Conservation (phyloP, 2,888 invertebrate genomes). For the Schizaphis graminum region DNA sequence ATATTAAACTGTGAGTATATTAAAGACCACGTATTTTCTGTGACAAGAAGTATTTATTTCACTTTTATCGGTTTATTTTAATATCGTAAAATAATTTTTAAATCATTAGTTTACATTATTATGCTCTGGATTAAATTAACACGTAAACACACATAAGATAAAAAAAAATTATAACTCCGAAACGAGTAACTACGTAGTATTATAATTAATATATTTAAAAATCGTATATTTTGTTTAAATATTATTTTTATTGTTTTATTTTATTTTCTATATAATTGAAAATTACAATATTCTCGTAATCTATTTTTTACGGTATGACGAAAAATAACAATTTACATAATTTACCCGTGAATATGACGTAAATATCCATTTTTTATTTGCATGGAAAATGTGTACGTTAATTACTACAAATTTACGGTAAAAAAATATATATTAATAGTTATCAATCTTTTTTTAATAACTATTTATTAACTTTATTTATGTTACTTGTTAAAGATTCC, state of each 20-base stretch:
- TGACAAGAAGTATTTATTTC: not conserved
- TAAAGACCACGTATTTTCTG: not conserved
- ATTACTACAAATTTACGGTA: not conserved
- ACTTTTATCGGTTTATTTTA: not conserved
- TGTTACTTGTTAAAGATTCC: not conserved
- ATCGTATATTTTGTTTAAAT: not conserved
- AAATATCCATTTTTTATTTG: not conserved
- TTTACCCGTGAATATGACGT: not conserved
- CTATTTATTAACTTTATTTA: too few relatives aligned
- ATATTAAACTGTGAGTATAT: constrained; percentile 44
- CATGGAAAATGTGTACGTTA: not conserved
- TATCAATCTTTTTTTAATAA: not conserved
- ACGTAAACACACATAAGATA: not conserved
- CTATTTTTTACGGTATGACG: not conserved
- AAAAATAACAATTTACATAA: not conserved
- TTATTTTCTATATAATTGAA: not conserved
- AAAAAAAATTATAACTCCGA: not conserved
- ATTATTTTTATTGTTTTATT: not conserved
- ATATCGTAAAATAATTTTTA: not conserved
- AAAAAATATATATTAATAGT: not conserved
- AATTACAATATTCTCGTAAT: not conserved
- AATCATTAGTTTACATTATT: not conserved
- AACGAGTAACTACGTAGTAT: not conserved
- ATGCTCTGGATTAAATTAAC: not conserved
- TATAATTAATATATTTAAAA: too few relatives aligned